phyloP scores from a whole-genome alignment of 2,888 invertebrate genomes.

The Amblyjoppa fuscipennis region DNA sequence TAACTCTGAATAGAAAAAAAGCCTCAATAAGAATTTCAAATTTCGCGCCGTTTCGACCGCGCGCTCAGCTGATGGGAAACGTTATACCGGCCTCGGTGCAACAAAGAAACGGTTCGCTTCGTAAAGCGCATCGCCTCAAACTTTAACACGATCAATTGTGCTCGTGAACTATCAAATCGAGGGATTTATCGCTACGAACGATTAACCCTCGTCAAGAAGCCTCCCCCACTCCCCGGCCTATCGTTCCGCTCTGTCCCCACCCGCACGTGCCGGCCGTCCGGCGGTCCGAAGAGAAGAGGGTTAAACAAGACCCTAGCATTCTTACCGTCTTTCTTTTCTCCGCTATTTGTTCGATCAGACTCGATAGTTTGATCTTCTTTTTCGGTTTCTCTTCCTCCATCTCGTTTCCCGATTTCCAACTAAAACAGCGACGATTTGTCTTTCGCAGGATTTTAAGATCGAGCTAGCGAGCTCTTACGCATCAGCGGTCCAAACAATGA shows the following conservation, averaged over 20 bases:
- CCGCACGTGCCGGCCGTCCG: constrained; percentile 10
- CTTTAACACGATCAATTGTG: constrained; percentile 3
- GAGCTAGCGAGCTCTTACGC: background rate
- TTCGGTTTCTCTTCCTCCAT: constrained; percentile 55
- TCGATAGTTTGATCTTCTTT: constrained; percentile 73
- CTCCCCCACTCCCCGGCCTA: background rate
- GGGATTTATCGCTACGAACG: background rate
- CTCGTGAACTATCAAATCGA: background rate
- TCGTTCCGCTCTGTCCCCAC: background rate
- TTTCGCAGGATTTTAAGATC: background rate
- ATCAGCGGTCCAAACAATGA: background rate
- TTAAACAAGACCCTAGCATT: constrained; percentile 1
- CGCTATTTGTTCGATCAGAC: constrained; percentile 72
- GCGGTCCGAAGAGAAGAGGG: background rate
- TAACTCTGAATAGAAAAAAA: background rate
- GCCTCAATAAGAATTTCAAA: background rate
- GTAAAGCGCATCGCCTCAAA: background rate
- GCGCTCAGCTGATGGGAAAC: constrained; percentile 27
- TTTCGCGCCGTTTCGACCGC: background rate
- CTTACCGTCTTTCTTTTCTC: constrained; percentile 75
- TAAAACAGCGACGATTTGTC: background rate
- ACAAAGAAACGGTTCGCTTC: background rate
- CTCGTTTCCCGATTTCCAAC: background rate
- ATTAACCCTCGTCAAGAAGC: background rate
- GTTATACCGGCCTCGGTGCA: constrained; percentile 18